Base-by-base conservation (phyloP, 2,113 vertebrate genomes). In the Cavia porcellus region DNA sequence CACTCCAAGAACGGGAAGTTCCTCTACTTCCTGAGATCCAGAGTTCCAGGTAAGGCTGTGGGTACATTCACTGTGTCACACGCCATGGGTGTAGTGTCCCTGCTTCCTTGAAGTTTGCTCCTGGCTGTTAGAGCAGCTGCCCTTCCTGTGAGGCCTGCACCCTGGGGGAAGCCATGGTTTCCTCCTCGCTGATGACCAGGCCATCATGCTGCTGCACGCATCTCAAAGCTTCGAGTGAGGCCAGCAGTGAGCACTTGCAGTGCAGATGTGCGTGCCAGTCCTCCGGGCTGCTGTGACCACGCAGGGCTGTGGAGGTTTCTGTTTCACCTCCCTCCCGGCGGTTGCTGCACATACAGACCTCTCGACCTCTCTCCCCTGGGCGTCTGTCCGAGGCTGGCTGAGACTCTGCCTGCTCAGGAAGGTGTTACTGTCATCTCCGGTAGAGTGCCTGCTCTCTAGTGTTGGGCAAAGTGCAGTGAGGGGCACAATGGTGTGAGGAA, bases 1-100 rank as follows among this genome's bases (percentile, higher is more conserved):
- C 99, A 99, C 98, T 99, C 99, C 62, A 99, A 99, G 97, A 99
- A 99, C 0, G 99, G 99, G 62, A 99, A 99, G 95, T 99, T 99
- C 96, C 99, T 99, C 92, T 99, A 99, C 98, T 99, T 99, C 98
- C 99, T 99, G 92, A 99, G 99, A 50, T 99, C 99, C 97, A 98
- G 99, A 91, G 99, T 99, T 85, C 99, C 99, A 98, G 99, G 99
- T 99, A 98, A 98, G 98, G 93, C 52, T 92, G 25, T 70, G 28
- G 0, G 77, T 86, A 30, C 5, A 12, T 57, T 86, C 59, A 32
- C 2, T 3, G 82, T 59, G 13, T 22, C 68, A 32, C 50, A 81
- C 89, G 68, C 28, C 47, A 64, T 95, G 6, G 17, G 30, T 61
- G 1, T 30, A 59, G 47, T 88, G 50, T 72, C 55, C 42, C 79